These are phyloP conservation scores for Typhlichthys eigenmanni DNA, from an alignment of 2,797 vertebrate species.

Conservation along the genomic window DNA sequence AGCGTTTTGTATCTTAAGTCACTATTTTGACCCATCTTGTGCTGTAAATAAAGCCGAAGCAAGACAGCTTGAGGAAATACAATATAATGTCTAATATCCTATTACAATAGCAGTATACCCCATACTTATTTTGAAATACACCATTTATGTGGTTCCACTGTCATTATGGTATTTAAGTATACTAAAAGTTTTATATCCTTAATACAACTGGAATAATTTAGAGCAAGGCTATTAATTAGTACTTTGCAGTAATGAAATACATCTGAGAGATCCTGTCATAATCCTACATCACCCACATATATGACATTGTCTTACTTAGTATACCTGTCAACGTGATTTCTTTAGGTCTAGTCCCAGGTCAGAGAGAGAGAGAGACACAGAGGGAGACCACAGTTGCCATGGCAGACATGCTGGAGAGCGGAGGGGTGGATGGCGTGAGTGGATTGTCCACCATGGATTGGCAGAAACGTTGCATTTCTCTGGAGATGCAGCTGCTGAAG, in stretches of 20 bases:
- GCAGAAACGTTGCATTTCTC: slow-evolving; percentile 88
- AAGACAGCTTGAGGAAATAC: slow-evolving; percentile 11
- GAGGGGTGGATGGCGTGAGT: slow-evolving; percentile 46
- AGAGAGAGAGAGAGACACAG: slow-evolving; percentile 34
- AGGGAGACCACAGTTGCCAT: slow-evolving; percentile 51
- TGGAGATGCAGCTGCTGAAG: slow-evolving; percentile 92
- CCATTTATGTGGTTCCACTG: slow-evolving; percentile 2
- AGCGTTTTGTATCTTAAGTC: slow-evolving; percentile 38
- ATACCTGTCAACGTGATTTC: slow-evolving; percentile 1
- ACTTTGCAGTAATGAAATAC: neutral
- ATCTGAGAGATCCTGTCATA: neutral
- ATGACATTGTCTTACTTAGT: neutral
- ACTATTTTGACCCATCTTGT: slow-evolving; percentile 11
- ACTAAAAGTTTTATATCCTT: too few species aligned
- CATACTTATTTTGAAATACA: neutral
- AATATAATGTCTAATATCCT: neutral
- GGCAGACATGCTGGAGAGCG: slow-evolving; percentile 79
- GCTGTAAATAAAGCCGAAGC: slow-evolving; percentile 53
- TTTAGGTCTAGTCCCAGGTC: slow-evolving; percentile 28
- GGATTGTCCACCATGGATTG: slow-evolving; percentile 77
- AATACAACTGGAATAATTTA: too few species aligned
- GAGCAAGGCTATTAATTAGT: too few species aligned
- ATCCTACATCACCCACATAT: neutral
- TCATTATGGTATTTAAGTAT: neutral
- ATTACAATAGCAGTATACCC: neutral